Evolutionary conservation across 2,888 invertebrate species (phyloP).

Genomic region (Desoria tigrina): DNA sequence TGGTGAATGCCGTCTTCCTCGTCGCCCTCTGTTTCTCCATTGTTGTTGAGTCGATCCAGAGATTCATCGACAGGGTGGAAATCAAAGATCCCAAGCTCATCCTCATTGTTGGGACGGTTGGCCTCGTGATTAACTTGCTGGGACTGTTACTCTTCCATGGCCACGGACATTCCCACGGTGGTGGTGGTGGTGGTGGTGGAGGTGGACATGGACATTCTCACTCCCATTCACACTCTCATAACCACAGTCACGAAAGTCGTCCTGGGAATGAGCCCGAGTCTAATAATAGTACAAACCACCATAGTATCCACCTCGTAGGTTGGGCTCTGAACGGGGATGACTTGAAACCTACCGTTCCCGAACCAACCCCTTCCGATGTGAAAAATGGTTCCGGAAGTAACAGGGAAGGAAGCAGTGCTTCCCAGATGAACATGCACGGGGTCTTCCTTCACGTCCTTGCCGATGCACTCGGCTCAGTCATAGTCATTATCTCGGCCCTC

Average conservation of each 20-base stretch:
- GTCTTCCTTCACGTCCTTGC: slow-evolving; percentile 93
- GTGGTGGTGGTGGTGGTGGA: slow-evolving; percentile 2
- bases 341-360: too few species aligned
- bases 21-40: slow-evolving; percentile 97
- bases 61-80: slow-evolving; percentile 76
- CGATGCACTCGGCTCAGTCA: slow-evolving; percentile 91
- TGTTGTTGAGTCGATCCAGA: slow-evolving; percentile 89
- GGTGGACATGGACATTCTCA: slow-evolving; percentile 65
- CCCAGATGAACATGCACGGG: slow-evolving; percentile 95
- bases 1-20: slow-evolving; percentile 96
- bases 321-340: neutral
- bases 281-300: neutral
- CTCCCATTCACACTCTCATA: slow-evolving; percentile 56
- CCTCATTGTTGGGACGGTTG: slow-evolving; percentile 83
- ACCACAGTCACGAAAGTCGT: neutral
- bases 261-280: neutral
- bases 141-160: slow-evolving; percentile 86
- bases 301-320: neutral
- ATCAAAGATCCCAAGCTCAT: slow-evolving; percentile 82
- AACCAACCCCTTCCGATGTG: too few species aligned
- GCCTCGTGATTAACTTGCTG: slow-evolving; percentile 85
- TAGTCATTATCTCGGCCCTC: slow-evolving; percentile 81
- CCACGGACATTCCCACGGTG: slow-evolving; percentile 12
- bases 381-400: too few species aligned
- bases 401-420: slow-evolving; percentile 1